These are phyloP conservation scores for Brachyistius frenatus DNA, from an alignment of 2,113 vertebrate species.

Conservation along the genomic window DNA sequence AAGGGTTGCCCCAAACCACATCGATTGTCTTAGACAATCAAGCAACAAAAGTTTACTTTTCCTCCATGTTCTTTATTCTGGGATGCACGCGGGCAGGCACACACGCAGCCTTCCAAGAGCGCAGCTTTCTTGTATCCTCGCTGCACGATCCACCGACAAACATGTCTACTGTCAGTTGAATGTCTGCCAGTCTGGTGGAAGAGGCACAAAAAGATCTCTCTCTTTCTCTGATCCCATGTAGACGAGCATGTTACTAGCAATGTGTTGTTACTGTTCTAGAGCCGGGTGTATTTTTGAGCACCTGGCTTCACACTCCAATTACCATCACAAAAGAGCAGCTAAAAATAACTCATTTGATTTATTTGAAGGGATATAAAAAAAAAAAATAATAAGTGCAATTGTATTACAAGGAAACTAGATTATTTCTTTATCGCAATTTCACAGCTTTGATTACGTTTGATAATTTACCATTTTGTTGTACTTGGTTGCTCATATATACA, in stretches of 20 bases:
- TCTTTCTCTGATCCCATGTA: conserved; percentile 19
- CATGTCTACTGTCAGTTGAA: conserved; percentile 56
- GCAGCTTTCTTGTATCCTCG: conserved; percentile 46
- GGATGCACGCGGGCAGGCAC: conserved; percentile 3
- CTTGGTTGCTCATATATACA: conserved; percentile 3
- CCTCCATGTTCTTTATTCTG: conserved; percentile 14
- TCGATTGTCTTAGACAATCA: conserved; percentile 20
- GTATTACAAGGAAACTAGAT: background rate
- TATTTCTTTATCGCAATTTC: background rate
- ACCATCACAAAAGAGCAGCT: conserved; percentile 41
- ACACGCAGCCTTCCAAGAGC: conserved; percentile 16
- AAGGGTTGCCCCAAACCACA: conserved; percentile 8
- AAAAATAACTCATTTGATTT: conserved; percentile 33
- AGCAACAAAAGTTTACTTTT: conserved; percentile 10
- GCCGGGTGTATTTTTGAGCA: conserved; percentile 7
- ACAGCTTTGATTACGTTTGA: background rate
- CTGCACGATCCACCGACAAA: conserved; percentile 62
- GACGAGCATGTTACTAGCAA: conserved; percentile 8
- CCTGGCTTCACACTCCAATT: conserved; percentile 42
- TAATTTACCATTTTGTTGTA: conserved; percentile 8
- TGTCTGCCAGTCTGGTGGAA: conserved; percentile 11
- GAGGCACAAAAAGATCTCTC: background rate
- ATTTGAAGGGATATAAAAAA: conserved; percentile 4
- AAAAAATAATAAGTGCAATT: background rate
- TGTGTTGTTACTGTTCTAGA: conserved; percentile 23